Percentiles rank a stretch among this genome's conserved stretches.
Evolutionary conservation across 2,113 vertebrate genomes (phyloP).

Genomic region (Diglossa brunneiventris): DNA sequence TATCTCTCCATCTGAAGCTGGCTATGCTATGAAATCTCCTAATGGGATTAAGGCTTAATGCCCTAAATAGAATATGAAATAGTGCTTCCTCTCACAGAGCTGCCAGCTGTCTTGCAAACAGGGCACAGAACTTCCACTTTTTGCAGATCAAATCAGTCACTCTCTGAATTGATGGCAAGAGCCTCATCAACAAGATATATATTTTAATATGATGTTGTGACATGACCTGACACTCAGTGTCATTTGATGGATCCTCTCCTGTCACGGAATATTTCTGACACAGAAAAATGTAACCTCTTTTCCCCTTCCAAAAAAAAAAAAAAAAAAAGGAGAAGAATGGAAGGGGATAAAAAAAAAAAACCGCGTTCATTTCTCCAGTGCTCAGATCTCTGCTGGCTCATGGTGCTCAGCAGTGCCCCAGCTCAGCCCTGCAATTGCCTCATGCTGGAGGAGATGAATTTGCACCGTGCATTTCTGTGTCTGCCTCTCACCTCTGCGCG

Average conservation of each 20-base stretch:
- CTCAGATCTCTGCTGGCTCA: background rate
- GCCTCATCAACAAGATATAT: conserved; percentile 77
- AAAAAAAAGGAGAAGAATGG: background rate
- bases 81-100: conserved; percentile 38
- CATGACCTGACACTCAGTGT: conserved; percentile 77
- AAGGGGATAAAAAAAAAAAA: background rate
- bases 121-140: conserved; percentile 71
- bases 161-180: conserved; percentile 74
- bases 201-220: conserved; percentile 83
- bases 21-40: conserved; percentile 51
- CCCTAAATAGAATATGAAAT: conserved; percentile 56
- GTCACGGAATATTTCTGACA: conserved; percentile 69
- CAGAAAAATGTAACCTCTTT: conserved; percentile 43
- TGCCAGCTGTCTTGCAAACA: conserved; percentile 66
- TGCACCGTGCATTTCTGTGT: background rate
- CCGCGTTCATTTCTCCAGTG: background rate
- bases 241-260: conserved; percentile 73
- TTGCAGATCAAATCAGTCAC: conserved; percentile 74
- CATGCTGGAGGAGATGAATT: background rate
- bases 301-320: background rate
- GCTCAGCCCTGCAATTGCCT: background rate
- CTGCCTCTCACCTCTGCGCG: conserved; percentile 22
- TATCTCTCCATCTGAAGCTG: conserved; percentile 36
- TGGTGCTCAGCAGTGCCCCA: background rate
- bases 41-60: conserved; percentile 63